Evolutionary conservation across 2,888 invertebrate genomes (phyloP).

Genomic region (Keiferia lycopersicella): DNA sequence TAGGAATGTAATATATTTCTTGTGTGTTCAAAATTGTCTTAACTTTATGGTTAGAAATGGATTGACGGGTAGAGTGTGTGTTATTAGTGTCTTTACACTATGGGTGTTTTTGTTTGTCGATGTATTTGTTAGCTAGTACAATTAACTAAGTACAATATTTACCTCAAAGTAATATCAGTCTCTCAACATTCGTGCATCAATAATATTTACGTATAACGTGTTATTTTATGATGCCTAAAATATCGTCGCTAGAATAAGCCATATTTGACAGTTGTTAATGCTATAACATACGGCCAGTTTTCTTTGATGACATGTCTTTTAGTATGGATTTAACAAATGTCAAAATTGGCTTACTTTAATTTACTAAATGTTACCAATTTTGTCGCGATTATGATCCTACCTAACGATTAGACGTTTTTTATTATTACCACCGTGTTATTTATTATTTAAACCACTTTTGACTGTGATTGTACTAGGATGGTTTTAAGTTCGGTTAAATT

Average conservation of each 20-base stretch:
- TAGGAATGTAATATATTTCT: background rate
- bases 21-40: constrained; percentile 11
- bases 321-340: no score
- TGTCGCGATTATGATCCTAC: background rate
- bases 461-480: constrained; percentile 37
- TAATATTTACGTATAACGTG: no score
- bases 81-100: background rate
- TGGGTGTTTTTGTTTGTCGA: background rate
- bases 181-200: background rate
- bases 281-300: no score
- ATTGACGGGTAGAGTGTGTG: background rate
- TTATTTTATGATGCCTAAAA: no score
- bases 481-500: background rate
- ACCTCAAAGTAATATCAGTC: constrained; percentile 9
- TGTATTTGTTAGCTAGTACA: constrained; percentile 1
- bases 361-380: background rate
- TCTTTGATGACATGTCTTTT: no score
- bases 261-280: no score
- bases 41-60: background rate
- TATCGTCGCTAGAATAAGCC: no score
- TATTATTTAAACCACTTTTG: constrained; percentile 23
- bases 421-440: constrained; percentile 21
- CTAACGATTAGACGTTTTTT: background rate
- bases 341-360: background rate
- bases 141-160: background rate